Conservation (phyloP, 2,888 invertebrate genomes). For the Tetragnatha montana region DNA sequence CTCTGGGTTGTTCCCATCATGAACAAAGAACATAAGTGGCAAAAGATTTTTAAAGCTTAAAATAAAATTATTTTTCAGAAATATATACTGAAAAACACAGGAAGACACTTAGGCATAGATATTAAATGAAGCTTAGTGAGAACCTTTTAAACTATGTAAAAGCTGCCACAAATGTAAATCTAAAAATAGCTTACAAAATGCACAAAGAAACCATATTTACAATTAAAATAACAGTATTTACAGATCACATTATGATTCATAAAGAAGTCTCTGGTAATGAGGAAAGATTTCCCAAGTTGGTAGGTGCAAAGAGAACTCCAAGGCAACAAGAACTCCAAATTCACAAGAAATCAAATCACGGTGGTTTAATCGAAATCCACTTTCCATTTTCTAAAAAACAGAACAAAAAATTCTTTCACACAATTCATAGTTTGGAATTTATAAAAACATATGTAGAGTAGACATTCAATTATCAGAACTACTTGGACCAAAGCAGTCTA, state of each 20-base stretch:
- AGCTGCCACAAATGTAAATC: slow-evolving; percentile 15
- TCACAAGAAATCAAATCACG: slow-evolving; percentile 93
- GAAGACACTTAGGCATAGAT: slow-evolving; percentile 7
- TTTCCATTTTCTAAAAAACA: slow-evolving; percentile 86
- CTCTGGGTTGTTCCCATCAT: too few relatives aligned
- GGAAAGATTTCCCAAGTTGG: slow-evolving; percentile 94
- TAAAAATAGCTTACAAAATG: slow-evolving; percentile 25
- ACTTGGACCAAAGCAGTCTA: too few relatives aligned
- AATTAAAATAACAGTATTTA: background rate
- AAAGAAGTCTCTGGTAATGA: slow-evolving; percentile 94
- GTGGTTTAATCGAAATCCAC: slow-evolving; percentile 90
- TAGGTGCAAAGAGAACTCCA: slow-evolving; percentile 95
- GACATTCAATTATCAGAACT: background rate
- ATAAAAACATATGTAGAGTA: background rate
- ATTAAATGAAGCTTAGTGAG: slow-evolving; percentile 7
- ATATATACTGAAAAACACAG: background rate
- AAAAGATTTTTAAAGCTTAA: background rate
- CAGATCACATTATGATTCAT: slow-evolving; percentile 85
- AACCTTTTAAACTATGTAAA: slow-evolving; percentile 18
- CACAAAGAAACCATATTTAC: slow-evolving; percentile 3
- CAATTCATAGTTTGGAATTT: background rate
- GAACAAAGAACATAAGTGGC: background rate
- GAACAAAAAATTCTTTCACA: background rate
- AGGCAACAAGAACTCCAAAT: slow-evolving; percentile 94
- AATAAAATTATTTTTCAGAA: background rate